Conservation (phyloP, 2,113 vertebrate species). For the Ancistrus triradiatus region DNA sequence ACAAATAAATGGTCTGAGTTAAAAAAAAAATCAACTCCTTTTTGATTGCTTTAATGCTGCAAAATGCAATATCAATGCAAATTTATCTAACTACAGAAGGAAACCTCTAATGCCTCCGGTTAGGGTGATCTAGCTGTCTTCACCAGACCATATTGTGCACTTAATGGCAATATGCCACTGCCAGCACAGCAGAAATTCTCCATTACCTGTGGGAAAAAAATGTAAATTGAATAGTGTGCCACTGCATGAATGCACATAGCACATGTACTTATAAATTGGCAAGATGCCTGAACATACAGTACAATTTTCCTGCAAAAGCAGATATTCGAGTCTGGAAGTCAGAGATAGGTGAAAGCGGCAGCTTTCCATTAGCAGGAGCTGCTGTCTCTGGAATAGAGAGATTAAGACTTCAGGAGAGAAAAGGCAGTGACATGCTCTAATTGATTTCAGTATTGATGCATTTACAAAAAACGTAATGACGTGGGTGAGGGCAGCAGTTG, state of each 20-base stretch:
- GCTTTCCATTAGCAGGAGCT: slow-evolving; percentile 12
- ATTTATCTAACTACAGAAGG: slow-evolving; percentile 6
- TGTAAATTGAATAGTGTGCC: slow-evolving; percentile 17
- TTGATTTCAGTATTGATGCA: slow-evolving; percentile 29
- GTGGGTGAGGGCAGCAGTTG: background rate
- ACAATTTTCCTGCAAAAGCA: slow-evolving; percentile 2
- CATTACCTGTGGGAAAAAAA: slow-evolving; percentile 8
- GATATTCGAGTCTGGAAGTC: slow-evolving; percentile 8
- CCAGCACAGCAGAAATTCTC: slow-evolving; percentile 19
- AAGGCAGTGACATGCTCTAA: slow-evolving; percentile 25
- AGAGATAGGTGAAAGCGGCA: slow-evolving; percentile 22
- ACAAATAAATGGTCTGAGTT: too few species aligned
- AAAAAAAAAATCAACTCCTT: too few species aligned
- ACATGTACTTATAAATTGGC: slow-evolving; percentile 13
- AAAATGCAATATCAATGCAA: slow-evolving; percentile 15
- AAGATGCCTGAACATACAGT: slow-evolving; percentile 12
- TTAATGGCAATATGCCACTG: slow-evolving; percentile 27
- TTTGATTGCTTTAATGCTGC: too few species aligned
- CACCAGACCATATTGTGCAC: slow-evolving; percentile 11
- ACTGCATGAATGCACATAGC: slow-evolving; percentile 9
- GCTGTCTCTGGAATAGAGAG: slow-evolving; percentile 25
- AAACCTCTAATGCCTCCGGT: slow-evolving; percentile 12
- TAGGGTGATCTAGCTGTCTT: slow-evolving; percentile 18
- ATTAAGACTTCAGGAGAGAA: slow-evolving; percentile 28
- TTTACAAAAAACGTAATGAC: slow-evolving; percentile 18